Base-by-base conservation (phyloP, 2,888 invertebrate species). In the Andrena haemorrhoa region DNA sequence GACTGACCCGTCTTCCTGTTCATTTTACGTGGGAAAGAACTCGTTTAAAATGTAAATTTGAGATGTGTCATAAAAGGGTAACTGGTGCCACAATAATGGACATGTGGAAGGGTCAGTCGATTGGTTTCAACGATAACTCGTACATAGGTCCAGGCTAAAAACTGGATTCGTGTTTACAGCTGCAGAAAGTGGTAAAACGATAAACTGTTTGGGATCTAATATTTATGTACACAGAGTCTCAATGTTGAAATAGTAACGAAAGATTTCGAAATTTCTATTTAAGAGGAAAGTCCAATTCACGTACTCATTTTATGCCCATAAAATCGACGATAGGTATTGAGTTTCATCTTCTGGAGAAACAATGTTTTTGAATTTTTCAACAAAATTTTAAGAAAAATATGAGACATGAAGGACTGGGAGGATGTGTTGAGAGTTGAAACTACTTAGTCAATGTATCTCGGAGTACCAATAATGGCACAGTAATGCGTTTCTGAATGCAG, bases 211-310 rank as follows among this genome's bases (percentile, higher is more conserved):
- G 49, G 70, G 41, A 23, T 63, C 26, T 26, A 68, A 72, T 16
- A 8, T 68, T n/a, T 86, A 86, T 86, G 10, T 86, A 86, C 82
- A 86, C 56, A 63, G 76, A 71, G 75, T 51, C 61, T 29, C 20
- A 49, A 47, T 47, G 26, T 47, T 33, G 16, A 35, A 71, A 76
- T 61, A 75, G 82, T 76, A 79, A 79, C 75, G 58, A 71, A 75
- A 68, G 20, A 60, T 47, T 20, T 58, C 6, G 4, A 49, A 7
- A 12, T 61, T 23, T 23, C n/a, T 35, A 26, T 47, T n/a, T 5
- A 47, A 29, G 5, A 5, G 12, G 6, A 64, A 64, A 10, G 12
- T 26, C 7, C 7, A 51, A 51, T 51, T 51, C 51, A 35, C 10
- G 10, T 35, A 35, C 35, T 10, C 10, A 10, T 35, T 10, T 35